Percentiles rank a stretch among this genome's conserved stretches.
Conservation (phyloP, 2,113 vertebrate species). For the Platysteira castanea region DNA sequence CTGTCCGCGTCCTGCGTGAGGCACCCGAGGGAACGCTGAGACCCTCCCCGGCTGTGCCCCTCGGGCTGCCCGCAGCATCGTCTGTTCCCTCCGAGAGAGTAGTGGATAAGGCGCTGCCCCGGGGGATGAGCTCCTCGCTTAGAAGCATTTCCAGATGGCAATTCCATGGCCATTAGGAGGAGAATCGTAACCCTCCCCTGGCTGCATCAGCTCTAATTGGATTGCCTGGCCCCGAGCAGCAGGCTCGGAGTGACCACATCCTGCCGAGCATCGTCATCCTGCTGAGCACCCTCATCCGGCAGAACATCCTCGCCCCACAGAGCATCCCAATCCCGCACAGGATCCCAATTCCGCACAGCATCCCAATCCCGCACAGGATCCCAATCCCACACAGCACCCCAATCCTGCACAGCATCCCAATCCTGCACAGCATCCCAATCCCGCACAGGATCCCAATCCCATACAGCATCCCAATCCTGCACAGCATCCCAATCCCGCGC, state of each 20-base stretch:
- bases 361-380: too few relatives aligned
- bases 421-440: too few relatives aligned
- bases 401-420: too few relatives aligned
- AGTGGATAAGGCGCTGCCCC: fast-evolving
- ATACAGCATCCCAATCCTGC: too few relatives aligned
- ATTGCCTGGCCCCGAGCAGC: background rate
- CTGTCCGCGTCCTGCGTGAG: too few relatives aligned
- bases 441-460: too few relatives aligned
- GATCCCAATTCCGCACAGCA: too few relatives aligned
- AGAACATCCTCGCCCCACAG: background rate
- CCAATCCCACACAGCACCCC: too few relatives aligned
- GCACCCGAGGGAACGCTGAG: fast-evolving
- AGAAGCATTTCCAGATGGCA: background rate
- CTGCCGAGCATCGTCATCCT: background rate
- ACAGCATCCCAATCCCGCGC: too few relatives aligned
- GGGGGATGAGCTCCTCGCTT: fast-evolving
- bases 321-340: background rate
- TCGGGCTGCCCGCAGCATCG: fast-evolving
- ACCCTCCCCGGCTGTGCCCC: fast-evolving
- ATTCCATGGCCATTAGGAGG: background rate
- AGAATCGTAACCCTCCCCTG: background rate
- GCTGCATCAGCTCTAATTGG: background rate
- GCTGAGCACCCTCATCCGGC: background rate
- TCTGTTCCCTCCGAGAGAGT: too few relatives aligned
- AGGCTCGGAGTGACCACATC: fast-evolving